Base-by-base conservation (phyloP, 2,113 vertebrate species). In the Tamias sibiricus region DNA sequence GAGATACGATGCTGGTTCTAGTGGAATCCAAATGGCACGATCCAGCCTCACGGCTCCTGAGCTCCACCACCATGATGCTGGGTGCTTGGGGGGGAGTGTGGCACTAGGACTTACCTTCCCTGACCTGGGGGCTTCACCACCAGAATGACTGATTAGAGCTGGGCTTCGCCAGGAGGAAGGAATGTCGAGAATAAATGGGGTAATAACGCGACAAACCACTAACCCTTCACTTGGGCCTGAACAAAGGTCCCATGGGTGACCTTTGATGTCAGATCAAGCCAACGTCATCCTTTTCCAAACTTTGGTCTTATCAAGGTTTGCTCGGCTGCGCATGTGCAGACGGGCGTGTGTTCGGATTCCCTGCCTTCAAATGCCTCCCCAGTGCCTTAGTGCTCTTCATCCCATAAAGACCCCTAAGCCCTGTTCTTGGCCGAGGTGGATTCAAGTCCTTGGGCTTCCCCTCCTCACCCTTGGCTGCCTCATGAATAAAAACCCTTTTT, bases 11-110 rank as follows among this genome's bases (percentile, higher is more conserved):
- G 49, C 71, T 69, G 79, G 79, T 81, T 62, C 35, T 0, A 57
- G 54, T 37, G 59, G 52, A 42, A 52, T 37, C 28, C 59, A 76
- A 3, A 44, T 22, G 66, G 66, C 40, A 2, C 40, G 24, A 59
- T 6, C 4, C 5, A 30, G 28, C 12, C 42, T 28, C 6, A 0
- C 22, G 14, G 11, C 0, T 0, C 40, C 3, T 44, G 11, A 35
- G 49, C 26, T 66, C 79, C 20, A 16, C 12, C 37, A 6, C 47
- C 8, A 1, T 0, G 11, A 20, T 4, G 26, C 57, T 14, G 69
- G 76, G 4, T 24, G 32, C n/a, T 22, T n/a, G 42, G 52, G 40
- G 26, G 40, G 62, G 54, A 52, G 17, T 11, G 2, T 11, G 59
- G 40, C 14, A 2, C n/a, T 28, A 7, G 42, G 37, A 69, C 40